Conservation (phyloP, 2,797 vertebrate genomes). For the Kryptopterus vitreolus region DNA sequence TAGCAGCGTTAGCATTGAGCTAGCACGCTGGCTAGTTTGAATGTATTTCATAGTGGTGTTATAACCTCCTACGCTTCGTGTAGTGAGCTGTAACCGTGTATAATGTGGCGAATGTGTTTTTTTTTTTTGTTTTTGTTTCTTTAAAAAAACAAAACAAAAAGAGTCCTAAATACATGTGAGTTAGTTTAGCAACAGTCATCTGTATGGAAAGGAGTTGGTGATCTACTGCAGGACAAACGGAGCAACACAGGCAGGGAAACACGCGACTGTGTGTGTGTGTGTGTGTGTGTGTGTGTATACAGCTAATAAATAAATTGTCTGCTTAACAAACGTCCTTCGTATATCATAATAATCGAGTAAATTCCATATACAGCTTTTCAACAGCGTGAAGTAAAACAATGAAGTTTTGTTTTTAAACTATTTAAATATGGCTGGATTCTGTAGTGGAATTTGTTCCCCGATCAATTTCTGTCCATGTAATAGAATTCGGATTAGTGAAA, state of each 20-base stretch:
- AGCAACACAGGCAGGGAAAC: no score
- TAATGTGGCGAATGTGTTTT: not conserved
- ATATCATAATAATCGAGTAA: not conserved
- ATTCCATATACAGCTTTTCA: no score
- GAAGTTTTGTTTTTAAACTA: no score
- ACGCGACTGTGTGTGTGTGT: no score
- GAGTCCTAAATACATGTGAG: not conserved
- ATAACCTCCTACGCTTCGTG: not conserved
- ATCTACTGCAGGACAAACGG: not conserved
- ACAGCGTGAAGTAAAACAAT: no score
- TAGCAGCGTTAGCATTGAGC: conserved; percentile 35
- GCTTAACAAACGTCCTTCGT: not conserved
- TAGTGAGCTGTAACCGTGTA: not conserved
- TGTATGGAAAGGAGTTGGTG: not conserved
- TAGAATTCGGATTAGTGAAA: not conserved
- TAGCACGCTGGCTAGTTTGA: not conserved
- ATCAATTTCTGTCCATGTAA: not conserved
- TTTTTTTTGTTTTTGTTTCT: not conserved
- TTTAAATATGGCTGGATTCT: not conserved
- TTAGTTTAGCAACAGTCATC: not conserved
- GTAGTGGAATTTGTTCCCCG: not conserved
- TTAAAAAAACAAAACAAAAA: not conserved
- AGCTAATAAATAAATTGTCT: not conserved
- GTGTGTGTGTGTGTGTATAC: not conserved
- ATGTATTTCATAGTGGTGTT: not conserved